A percentile compares a stretch with the other conserved stretches of the same genome.
phyloP scores from a whole-genome alignment of 1,140 invertebrate genomes.

The Tenebrio molitor region DNA sequence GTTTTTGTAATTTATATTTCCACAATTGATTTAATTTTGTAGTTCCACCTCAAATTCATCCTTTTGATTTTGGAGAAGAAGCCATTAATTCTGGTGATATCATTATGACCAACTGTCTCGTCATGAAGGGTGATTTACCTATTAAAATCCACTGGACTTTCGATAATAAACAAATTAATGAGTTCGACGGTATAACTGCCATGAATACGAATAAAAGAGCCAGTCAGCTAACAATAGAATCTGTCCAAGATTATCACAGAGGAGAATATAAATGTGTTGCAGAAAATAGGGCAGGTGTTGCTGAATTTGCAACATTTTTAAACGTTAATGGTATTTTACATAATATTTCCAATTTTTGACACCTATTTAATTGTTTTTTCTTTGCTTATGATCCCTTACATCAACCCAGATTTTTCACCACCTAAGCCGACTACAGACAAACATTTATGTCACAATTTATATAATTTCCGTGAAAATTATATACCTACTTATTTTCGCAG shows the following conservation, averaged over 20 bases:
- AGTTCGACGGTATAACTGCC: slow-evolving; percentile 62
- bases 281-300: slow-evolving; percentile 72
- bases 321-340: slow-evolving; percentile 72
- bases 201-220: slow-evolving; percentile 69
- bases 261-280: slow-evolving; percentile 78
- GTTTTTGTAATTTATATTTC: slow-evolving; percentile 74
- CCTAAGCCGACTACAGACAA: too few relatives aligned
- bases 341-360: not conserved
- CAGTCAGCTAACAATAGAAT: slow-evolving; percentile 73
- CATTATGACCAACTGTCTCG: slow-evolving; percentile 73
- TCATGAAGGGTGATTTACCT: slow-evolving; percentile 78
- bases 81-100: slow-evolving; percentile 75
- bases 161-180: slow-evolving; percentile 67
- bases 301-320: slow-evolving; percentile 74
- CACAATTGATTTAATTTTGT: slow-evolving; percentile 65
- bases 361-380: not conserved
- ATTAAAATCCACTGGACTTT: slow-evolving; percentile 75
- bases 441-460: too few relatives aligned
- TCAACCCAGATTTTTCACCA: too few relatives aligned
- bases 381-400: too few relatives aligned
- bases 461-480: too few relatives aligned
- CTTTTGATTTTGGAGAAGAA: slow-evolving; percentile 74
- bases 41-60: slow-evolving; percentile 74
- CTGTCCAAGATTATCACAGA: slow-evolving; percentile 71
- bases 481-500: slow-evolving; percentile 63